These are phyloP conservation scores for Alces alces DNA, from an alignment of 2,113 vertebrate species.

Conservation along the genomic window DNA sequence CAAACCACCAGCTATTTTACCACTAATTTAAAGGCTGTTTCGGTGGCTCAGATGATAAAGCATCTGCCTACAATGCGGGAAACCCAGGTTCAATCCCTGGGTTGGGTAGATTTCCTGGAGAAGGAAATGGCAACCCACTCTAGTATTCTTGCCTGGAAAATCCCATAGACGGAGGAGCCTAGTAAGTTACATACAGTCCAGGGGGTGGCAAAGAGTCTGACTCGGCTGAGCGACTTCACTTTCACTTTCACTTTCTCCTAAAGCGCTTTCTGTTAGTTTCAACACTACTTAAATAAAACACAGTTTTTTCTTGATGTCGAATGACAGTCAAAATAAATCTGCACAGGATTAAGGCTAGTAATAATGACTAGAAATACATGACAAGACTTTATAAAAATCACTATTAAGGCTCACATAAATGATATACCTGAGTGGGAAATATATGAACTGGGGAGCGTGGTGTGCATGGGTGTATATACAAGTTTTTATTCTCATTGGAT, in stretches of 20 bases:
- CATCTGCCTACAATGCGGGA: too few species aligned
- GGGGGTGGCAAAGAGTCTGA: too few species aligned
- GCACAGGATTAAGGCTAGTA: not conserved
- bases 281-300: constrained; percentile 5
- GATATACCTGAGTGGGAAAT: not conserved
- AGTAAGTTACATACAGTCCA: too few species aligned
- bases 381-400: not conserved
- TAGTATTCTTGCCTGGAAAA: too few species aligned
- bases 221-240: too few species aligned
- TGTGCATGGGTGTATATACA: not conserved
- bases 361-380: not conserved
- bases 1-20: not conserved
- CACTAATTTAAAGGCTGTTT: not conserved
- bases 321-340: not conserved
- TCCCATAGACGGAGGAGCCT: too few species aligned
- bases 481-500: not conserved
- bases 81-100: too few species aligned
- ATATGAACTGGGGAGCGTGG: not conserved
- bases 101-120: too few species aligned
- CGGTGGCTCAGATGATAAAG: too few species aligned
- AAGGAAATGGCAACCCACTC: too few species aligned
- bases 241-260: not conserved
- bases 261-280: not conserved
- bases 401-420: not conserved
- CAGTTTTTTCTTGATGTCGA: not conserved